Evolutionary conservation across 1,140 invertebrate species (phyloP).

Genomic region (Drosophila tropicalis): DNA sequence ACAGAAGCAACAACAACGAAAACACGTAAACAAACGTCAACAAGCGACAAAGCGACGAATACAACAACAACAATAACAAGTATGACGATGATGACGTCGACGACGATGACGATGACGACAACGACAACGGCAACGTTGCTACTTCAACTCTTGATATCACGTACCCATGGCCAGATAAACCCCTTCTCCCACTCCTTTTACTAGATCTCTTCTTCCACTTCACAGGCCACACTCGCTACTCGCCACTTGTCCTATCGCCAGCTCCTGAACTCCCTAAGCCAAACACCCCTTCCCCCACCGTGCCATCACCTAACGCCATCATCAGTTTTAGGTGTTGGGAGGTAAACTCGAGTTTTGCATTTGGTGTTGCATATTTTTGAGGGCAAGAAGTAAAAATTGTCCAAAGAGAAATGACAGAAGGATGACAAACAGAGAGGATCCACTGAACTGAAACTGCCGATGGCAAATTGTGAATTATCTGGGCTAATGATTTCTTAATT

Average conservation of each 20-base stretch:
- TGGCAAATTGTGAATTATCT: neutral
- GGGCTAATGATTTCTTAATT: too few relatives aligned
- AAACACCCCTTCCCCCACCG: neutral
- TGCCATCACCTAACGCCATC: neutral
- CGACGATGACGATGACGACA: neutral
- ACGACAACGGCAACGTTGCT: conserved; percentile 20
- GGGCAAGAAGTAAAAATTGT: conserved; percentile 6
- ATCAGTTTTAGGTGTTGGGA: neutral
- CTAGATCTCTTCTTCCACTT: conserved; percentile 23
- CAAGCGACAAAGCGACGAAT: conserved; percentile 34
- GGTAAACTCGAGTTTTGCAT: conserved; percentile 29
- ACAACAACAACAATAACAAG: conserved; percentile 17
- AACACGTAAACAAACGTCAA: conserved; percentile 60
- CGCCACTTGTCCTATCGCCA: conserved; percentile 9
- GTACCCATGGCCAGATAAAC: conserved; percentile 43
- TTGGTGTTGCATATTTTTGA: conserved; percentile 48
- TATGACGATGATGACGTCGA: conserved; percentile 10
- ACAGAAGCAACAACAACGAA: conserved; percentile 9
- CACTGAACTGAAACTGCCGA: neutral
- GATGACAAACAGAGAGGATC: neutral
- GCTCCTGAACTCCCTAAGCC: neutral
- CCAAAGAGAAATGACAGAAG: neutral
- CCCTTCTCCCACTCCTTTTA: neutral
- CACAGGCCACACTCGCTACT: conserved; percentile 3
- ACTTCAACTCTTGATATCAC: conserved; percentile 50